phyloP scores from a whole-genome alignment of 2,113 vertebrate genomes.

The Forbesichthys agassizii region DNA sequence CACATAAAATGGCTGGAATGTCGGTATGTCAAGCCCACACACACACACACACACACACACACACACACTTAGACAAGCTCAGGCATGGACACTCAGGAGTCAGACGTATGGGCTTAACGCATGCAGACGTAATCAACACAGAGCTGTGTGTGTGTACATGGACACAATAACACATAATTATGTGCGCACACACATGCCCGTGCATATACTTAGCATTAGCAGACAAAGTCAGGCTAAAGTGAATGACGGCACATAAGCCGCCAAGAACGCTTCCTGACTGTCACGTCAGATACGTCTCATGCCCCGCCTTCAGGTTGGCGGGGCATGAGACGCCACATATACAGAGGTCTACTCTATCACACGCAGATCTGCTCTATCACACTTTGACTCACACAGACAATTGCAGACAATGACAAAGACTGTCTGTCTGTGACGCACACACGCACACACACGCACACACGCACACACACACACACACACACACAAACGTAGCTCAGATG shows the following conservation, averaged over 20 bases:
- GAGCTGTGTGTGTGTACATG: slow-evolving; percentile 43
- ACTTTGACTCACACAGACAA: background rate
- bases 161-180: slow-evolving; percentile 62
- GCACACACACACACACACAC: slow-evolving; percentile 42
- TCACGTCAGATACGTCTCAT: slow-evolving; percentile 68
- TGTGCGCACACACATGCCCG: slow-evolving; percentile 52
- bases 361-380: background rate
- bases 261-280: slow-evolving; percentile 64
- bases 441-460: slow-evolving; percentile 16
- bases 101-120: slow-evolving; percentile 49
- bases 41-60: slow-evolving; percentile 30
- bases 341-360: background rate
- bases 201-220: slow-evolving; percentile 11
- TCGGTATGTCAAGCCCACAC: slow-evolving; percentile 50
- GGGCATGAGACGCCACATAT: background rate
- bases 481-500: slow-evolving; percentile 9
- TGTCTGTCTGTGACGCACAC: too few relatives aligned
- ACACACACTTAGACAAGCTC: slow-evolving; percentile 36
- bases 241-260: slow-evolving; percentile 58
- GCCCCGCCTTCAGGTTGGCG: slow-evolving; percentile 32
- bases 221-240: slow-evolving; percentile 21
- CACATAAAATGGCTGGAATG: slow-evolving; percentile 61
- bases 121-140: slow-evolving; percentile 30
- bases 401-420: background rate
- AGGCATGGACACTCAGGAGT: slow-evolving; percentile 32